Percentiles rank a stretch among this genome's conserved stretches.
Conservation (phyloP, 2,888 invertebrate species). For the Antheraea assamensis region DNA sequence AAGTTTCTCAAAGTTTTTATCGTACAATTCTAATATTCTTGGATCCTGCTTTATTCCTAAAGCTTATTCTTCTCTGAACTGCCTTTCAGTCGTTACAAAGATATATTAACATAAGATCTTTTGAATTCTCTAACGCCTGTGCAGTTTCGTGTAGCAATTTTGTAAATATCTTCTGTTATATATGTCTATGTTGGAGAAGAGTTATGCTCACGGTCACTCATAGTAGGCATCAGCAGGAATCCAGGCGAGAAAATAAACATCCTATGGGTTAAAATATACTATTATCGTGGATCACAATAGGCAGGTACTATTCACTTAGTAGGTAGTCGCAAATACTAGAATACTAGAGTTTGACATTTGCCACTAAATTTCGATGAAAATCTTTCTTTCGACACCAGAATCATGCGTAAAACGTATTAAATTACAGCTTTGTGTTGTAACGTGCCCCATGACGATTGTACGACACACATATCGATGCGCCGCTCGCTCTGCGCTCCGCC, state of each 20-base stretch:
- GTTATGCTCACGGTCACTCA: too few species aligned
- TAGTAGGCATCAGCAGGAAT: too few species aligned
- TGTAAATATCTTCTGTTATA: too few species aligned
- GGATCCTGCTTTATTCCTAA: neutral
- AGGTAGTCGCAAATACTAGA: too few species aligned
- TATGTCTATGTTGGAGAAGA: too few species aligned
- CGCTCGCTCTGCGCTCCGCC: slow-evolving; percentile 18
- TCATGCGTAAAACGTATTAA: slow-evolving; percentile 24
- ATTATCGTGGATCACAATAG: too few species aligned
- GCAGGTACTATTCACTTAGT: too few species aligned
- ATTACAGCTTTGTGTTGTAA: slow-evolving; percentile 26
- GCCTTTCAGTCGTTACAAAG: neutral
- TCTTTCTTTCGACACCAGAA: slow-evolving; percentile 29
- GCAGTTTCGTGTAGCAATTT: too few species aligned
- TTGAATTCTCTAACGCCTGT: too few species aligned
- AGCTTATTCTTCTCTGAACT: neutral
- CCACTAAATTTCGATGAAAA: slow-evolving; percentile 1
- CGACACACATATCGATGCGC: slow-evolving; percentile 27
- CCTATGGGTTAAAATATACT: too few species aligned
- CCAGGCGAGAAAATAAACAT: too few species aligned
- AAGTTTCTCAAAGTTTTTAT: slow-evolving; percentile 50
- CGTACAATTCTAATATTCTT: neutral
- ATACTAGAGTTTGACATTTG: too few species aligned
- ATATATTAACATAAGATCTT: neutral
- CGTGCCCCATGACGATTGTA: slow-evolving; percentile 23